Conservation (phyloP, 2,797 vertebrate genomes). For the Liparis tanakae region DNA sequence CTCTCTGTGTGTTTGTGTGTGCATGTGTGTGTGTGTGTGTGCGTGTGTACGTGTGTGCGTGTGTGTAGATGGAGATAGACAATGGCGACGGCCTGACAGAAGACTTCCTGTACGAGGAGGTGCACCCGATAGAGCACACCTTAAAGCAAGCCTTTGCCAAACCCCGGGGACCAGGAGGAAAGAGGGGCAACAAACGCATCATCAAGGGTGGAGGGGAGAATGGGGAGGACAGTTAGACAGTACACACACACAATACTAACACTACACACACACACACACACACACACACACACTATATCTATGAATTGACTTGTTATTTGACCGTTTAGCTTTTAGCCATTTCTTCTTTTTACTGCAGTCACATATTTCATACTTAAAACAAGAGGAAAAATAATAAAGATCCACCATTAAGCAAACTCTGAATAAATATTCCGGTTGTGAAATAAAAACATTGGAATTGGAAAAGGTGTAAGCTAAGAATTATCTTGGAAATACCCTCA, state of each 20-base stretch:
- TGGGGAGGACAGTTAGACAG: constrained; percentile 90
- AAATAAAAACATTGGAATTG: neutral
- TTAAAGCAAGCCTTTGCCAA: constrained; percentile 97
- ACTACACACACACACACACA: neutral
- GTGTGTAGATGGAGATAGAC: constrained; percentile 90
- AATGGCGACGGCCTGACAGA: constrained; percentile 93
- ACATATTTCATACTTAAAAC: constrained; percentile 26
- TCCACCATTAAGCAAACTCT: constrained; percentile 39
- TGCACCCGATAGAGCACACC: constrained; percentile 96
- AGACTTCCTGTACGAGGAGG: constrained; percentile 96
- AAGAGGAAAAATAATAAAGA: constrained; percentile 6
- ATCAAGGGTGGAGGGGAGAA: constrained; percentile 94
- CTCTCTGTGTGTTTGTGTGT: no score
- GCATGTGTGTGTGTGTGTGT: no score
- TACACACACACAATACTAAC: neutral
- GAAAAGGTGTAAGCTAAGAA: neutral
- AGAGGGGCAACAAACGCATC: constrained; percentile 95
- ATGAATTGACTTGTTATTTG: constrained; percentile 57
- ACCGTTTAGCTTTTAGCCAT: constrained; percentile 45
- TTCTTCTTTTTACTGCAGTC: constrained; percentile 38
- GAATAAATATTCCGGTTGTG: constrained; percentile 15
- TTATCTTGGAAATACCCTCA: neutral
- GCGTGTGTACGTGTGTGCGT: constrained; percentile 10
- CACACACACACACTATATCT: constrained; percentile 38
- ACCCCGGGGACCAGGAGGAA: constrained; percentile 94